Conservation (phyloP, 2,888 invertebrate genomes). For the Drosophila lutescens region DNA sequence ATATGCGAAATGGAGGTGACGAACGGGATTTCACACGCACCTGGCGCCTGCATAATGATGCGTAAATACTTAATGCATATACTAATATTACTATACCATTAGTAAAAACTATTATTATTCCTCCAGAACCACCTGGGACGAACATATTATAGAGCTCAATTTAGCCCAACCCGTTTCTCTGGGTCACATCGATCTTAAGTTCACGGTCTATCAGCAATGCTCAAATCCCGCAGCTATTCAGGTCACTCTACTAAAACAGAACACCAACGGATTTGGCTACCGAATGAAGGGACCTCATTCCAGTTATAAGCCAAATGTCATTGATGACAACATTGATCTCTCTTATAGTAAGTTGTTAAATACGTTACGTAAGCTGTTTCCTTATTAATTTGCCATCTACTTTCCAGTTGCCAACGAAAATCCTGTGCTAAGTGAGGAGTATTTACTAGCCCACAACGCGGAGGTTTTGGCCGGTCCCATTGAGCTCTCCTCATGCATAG, state of each 20-base stretch:
- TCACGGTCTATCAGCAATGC: constrained; percentile 91
- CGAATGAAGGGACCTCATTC: constrained; percentile 85
- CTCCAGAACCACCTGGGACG: constrained; percentile 92
- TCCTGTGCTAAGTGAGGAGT: constrained; percentile 92
- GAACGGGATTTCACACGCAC: constrained; percentile 90
- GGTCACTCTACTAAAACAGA: constrained; percentile 89
- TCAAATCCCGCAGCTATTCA: constrained; percentile 92
- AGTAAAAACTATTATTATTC: neutral
- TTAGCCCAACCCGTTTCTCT: constrained; percentile 91
- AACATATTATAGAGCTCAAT: constrained; percentile 95
- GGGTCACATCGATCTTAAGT: constrained; percentile 96
- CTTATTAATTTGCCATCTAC: neutral
- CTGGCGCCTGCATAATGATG: constrained; percentile 94
- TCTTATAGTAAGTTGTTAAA: constrained; percentile 56
- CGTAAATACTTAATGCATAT: constrained; percentile 84
- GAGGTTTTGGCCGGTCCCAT: constrained; percentile 96
- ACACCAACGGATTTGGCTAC: constrained; percentile 88
- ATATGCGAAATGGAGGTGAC: constrained; percentile 87
- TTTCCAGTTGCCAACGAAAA: constrained; percentile 86
- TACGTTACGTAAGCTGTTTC: neutral
- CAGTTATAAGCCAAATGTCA: constrained; percentile 83
- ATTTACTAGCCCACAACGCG: constrained; percentile 93
- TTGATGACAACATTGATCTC: constrained; percentile 81
- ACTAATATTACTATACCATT: too few species aligned
- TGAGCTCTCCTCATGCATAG: constrained; percentile 91